A percentile compares a stretch with the other conserved stretches of the same genome.
phyloP scores from a whole-genome alignment of 1,140 invertebrate species.

The Cepaea nemoralis region DNA sequence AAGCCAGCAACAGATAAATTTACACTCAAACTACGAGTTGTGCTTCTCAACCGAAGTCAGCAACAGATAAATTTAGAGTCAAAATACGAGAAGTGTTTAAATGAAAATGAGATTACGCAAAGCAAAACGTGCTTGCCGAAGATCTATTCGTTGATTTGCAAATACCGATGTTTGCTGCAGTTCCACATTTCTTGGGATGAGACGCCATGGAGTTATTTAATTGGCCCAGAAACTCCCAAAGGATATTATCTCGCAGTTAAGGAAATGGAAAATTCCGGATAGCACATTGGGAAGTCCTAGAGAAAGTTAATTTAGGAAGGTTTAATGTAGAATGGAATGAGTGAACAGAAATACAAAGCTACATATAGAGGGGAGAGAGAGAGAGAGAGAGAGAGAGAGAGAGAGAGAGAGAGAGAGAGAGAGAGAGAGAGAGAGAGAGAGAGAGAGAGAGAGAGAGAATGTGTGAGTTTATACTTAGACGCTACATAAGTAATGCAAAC shows the following conservation, averaged over 20 bases:
- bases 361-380: neutral
- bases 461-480: too few relatives aligned
- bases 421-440: neutral
- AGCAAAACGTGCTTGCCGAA: too few relatives aligned
- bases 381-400: constrained; percentile 25
- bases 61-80: too few relatives aligned
- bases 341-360: neutral
- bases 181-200: neutral
- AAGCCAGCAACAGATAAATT: too few relatives aligned
- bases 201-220: neutral
- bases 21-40: too few relatives aligned
- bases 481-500: too few relatives aligned
- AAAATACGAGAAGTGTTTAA: too few relatives aligned
- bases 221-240: constrained; percentile 10
- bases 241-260: constrained; percentile 17
- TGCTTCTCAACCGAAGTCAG: too few relatives aligned
- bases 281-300: neutral
- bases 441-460: too few relatives aligned
- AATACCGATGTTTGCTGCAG: neutral
- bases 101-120: too few relatives aligned
- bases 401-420: neutral
- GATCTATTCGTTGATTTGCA: too few relatives aligned
- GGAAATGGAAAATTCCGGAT: constrained; percentile 23
- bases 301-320: neutral
- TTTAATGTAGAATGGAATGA: neutral